Conservation (phyloP, 2,797 vertebrate genomes). For the Gorsachius magnificus region DNA sequence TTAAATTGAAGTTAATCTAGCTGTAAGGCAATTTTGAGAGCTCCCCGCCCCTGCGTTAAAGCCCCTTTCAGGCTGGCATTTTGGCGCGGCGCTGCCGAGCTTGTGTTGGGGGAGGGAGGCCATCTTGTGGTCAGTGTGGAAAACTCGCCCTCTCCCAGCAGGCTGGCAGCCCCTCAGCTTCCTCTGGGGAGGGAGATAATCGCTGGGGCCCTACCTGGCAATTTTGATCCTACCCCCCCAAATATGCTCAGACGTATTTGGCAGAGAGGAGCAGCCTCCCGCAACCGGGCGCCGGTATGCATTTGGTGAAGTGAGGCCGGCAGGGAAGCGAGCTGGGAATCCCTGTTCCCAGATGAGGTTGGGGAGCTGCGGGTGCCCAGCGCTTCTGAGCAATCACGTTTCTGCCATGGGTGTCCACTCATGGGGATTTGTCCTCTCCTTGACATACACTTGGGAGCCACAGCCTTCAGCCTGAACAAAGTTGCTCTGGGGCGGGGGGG, state of each 20-base stretch:
- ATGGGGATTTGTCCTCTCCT: background rate
- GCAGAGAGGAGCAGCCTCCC: background rate
- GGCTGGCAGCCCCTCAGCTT: background rate
- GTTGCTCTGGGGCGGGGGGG: rapidly evolving
- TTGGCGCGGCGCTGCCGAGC: background rate
- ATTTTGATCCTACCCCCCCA: background rate
- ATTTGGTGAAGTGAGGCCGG: background rate
- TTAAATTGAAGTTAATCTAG: rapidly evolving
- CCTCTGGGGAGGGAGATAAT: no score
- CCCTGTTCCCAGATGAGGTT: background rate
- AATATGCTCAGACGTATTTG: background rate
- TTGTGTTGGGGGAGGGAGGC: background rate
- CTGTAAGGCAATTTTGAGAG: no score
- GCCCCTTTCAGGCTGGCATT: background rate
- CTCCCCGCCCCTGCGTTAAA: rapidly evolving
- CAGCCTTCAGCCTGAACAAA: background rate
- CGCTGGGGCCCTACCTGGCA: rapidly evolving
- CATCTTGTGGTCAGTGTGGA: constrained; percentile 59
- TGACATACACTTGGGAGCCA: rapidly evolving
- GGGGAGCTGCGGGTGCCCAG: rapidly evolving
- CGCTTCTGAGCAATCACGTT: background rate
- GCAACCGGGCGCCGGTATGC: rapidly evolving
- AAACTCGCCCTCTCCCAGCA: background rate
- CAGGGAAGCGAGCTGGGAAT: background rate
- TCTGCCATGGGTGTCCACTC: rapidly evolving